Evolutionary conservation across 2,113 vertebrate species (phyloP).

Genomic region (Aphyosemion australe): DNA sequence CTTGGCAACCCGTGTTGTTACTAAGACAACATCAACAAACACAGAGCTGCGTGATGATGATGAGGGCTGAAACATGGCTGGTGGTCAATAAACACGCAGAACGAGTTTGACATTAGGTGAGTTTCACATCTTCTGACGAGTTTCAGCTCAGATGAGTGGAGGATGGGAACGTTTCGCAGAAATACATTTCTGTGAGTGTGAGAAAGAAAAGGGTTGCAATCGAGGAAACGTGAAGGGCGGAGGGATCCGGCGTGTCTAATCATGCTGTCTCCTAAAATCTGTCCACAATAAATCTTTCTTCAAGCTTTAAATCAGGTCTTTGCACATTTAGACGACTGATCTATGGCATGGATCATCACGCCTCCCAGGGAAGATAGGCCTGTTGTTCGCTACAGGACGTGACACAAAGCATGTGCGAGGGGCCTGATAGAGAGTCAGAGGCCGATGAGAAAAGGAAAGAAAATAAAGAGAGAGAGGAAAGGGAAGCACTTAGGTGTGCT

Average conservation of each 20-base stretch:
- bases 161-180: neutral
- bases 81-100: slow-evolving; percentile 35
- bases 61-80: slow-evolving; percentile 44
- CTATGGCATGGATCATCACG: slow-evolving; percentile 20
- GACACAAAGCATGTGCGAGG: slow-evolving; percentile 69
- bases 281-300: slow-evolving; percentile 40
- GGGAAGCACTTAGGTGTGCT: slow-evolving; percentile 77
- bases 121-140: slow-evolving; percentile 2
- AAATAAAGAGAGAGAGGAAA: slow-evolving; percentile 75
- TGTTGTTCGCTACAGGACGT: slow-evolving; percentile 72
- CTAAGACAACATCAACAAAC: slow-evolving; percentile 58
- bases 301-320: slow-evolving; percentile 23
- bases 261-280: slow-evolving; percentile 23
- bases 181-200: neutral
- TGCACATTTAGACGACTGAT: slow-evolving; percentile 45
- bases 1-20: slow-evolving; percentile 42
- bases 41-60: slow-evolving; percentile 37
- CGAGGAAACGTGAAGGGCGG: neutral
- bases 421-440: slow-evolving; percentile 63
- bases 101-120: neutral
- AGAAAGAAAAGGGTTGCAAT: neutral
- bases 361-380: slow-evolving; percentile 56
- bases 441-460: slow-evolving; percentile 73
- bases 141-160: neutral
- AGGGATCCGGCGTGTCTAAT: slow-evolving; percentile 33